A percentile compares a stretch with the other conserved stretches of the same genome.
phyloP scores from a whole-genome alignment of 2,888 invertebrate species.

The Protonemura montana region DNA sequence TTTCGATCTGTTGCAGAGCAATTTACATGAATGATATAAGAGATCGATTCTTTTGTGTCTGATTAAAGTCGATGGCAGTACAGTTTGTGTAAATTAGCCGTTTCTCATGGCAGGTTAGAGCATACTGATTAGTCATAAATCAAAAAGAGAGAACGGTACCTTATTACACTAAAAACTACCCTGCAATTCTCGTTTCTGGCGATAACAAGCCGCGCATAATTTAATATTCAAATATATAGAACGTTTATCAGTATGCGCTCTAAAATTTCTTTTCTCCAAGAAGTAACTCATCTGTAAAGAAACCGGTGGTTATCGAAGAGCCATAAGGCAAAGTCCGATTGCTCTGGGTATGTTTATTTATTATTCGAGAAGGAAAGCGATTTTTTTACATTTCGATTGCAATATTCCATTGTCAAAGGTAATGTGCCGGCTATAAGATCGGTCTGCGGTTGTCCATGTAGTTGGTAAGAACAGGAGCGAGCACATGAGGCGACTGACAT shows the following conservation, averaged over 20 bases:
- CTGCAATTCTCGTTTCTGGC: neutral
- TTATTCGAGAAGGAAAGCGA: neutral
- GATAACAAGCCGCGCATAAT: neutral
- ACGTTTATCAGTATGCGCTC: neutral
- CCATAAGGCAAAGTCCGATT: neutral
- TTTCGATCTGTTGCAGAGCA: neutral
- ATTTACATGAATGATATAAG: conserved; percentile 12
- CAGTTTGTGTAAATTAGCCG: neutral
- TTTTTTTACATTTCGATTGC: neutral
- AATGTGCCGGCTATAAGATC: neutral
- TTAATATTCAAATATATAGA: conserved; percentile 12
- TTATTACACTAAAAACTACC: neutral
- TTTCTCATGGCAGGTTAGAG: neutral
- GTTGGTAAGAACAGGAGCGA: neutral
- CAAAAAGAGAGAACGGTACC: neutral
- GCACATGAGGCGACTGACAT: neutral
- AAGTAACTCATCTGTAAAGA: neutral
- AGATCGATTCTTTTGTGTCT: neutral
- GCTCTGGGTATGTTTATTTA: neutral
- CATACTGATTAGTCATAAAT: neutral
- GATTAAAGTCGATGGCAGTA: neutral
- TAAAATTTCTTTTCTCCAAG: neutral
- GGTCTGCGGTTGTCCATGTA: neutral
- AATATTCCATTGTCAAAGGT: neutral
- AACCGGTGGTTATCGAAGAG: neutral